Evolutionary conservation across 2,888 invertebrate species (phyloP).

Genomic region (Drosophila subquinaria): DNA sequence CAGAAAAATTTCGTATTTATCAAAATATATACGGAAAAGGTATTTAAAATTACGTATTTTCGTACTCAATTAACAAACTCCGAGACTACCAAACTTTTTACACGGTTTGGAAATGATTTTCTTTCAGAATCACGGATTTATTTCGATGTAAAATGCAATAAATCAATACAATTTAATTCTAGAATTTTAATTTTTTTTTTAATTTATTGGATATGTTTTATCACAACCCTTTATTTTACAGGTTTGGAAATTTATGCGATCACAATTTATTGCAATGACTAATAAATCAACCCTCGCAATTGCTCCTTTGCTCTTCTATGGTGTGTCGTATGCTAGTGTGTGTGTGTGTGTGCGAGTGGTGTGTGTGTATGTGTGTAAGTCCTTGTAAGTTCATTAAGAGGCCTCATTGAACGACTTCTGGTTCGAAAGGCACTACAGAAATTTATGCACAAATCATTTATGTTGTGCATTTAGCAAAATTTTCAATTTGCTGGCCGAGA

Average conservation of each 20-base stretch:
- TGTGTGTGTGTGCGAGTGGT: neutral
- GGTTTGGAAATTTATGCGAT: neutral
- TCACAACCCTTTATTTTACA: too few species aligned
- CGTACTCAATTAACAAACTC: too few species aligned
- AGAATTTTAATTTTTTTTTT: too few species aligned
- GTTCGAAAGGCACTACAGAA: conserved; percentile 28
- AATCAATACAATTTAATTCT: too few species aligned
- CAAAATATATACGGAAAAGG: too few species aligned
- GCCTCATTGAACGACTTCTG: conserved; percentile 32
- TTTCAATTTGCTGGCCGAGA: conserved; percentile 42
- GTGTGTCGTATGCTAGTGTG: conserved; percentile 16
- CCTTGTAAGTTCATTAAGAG: conserved; percentile 53
- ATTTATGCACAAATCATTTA: conserved; percentile 50
- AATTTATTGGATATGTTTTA: too few species aligned
- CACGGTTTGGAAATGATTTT: too few species aligned
- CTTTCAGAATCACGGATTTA: too few species aligned
- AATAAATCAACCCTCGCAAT: conserved; percentile 23
- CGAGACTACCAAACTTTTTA: too few species aligned
- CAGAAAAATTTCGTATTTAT: too few species aligned
- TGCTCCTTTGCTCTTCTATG: conserved; percentile 27
- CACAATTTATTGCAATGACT: neutral
- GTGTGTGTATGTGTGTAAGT: conserved; percentile 18
- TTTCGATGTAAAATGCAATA: too few species aligned
- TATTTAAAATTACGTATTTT: too few species aligned
- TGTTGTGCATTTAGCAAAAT: conserved; percentile 42